Evolutionary conservation across 2,113 vertebrate genomes (phyloP).

Genomic region (Podocnemis expansa): DNA sequence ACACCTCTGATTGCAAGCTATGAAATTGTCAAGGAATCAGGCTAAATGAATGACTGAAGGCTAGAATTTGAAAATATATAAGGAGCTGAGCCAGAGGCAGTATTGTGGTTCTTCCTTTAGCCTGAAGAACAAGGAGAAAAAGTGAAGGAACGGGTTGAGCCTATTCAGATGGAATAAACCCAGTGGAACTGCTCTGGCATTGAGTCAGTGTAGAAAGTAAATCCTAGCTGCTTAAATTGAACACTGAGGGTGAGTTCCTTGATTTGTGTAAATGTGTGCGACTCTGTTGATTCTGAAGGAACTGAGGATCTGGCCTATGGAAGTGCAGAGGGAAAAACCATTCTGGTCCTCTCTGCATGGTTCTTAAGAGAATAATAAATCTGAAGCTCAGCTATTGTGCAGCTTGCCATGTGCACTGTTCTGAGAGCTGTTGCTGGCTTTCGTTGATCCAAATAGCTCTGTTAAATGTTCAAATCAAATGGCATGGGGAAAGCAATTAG

Average conservation of each 20-base stretch:
- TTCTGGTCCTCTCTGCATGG: neutral
- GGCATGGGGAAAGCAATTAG: neutral
- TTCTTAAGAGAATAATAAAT: neutral
- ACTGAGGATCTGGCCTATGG: neutral
- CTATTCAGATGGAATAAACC: neutral
- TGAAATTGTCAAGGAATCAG: neutral
- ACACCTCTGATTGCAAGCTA: neutral
- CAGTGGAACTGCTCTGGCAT: neutral
- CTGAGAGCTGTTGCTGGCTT: neutral
- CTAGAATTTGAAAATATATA: neutral
- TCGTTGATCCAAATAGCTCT: neutral
- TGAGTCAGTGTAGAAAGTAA: neutral
- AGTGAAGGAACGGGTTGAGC: neutral
- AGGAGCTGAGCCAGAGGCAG: neutral
- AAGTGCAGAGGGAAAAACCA: neutral
- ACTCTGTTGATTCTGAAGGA: neutral
- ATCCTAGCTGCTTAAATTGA: neutral
- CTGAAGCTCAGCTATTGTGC: neutral
- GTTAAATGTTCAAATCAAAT: neutral
- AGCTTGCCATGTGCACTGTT: too few relatives aligned
- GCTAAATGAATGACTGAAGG: neutral
- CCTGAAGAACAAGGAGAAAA: neutral
- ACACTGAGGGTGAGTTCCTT: neutral
- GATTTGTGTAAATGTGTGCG: too few relatives aligned
- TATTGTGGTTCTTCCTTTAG: neutral